Conservation (phyloP, 2,113 vertebrate species). For the Gobiocypris rarus region DNA sequence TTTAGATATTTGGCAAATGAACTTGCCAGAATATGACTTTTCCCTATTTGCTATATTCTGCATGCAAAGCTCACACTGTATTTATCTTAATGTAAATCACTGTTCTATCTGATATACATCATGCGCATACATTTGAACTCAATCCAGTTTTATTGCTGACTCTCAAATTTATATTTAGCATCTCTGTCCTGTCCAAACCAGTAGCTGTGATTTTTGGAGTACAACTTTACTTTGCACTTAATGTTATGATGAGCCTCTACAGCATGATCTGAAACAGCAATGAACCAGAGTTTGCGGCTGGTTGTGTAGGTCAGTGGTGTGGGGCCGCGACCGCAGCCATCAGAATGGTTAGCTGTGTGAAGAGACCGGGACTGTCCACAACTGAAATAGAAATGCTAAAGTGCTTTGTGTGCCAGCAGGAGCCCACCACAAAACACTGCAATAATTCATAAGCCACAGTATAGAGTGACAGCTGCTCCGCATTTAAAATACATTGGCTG, state of each 20-base stretch:
- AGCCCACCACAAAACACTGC: slow-evolving; percentile 69
- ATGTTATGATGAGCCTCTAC: slow-evolving; percentile 54
- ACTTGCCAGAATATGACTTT: not conserved
- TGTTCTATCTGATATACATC: not conserved
- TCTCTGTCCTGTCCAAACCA: slow-evolving; percentile 28
- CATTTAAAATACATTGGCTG: slow-evolving; percentile 55
- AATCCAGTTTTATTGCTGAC: slow-evolving; percentile 25
- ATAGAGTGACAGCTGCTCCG: slow-evolving; percentile 63
- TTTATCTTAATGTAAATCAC: not conserved
- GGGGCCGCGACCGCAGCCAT: slow-evolving; percentile 68
- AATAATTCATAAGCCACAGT: slow-evolving; percentile 74
- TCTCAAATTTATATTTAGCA: slow-evolving; percentile 9
- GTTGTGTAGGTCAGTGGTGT: slow-evolving; percentile 71
- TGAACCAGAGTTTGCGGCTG: slow-evolving; percentile 64
- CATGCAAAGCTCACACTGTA: not conserved
- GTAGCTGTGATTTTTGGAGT: not conserved
- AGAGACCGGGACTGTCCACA: slow-evolving; percentile 67
- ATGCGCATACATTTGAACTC: not conserved
- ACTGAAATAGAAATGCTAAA: slow-evolving; percentile 79
- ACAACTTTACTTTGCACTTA: slow-evolving; percentile 32
- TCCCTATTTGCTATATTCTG: not conserved
- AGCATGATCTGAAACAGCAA: slow-evolving; percentile 64
- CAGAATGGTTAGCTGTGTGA: slow-evolving; percentile 70
- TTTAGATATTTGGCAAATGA: not conserved
- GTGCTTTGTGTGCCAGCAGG: slow-evolving; percentile 74